Conservation (phyloP, 2,888 invertebrate genomes). For the Rhamnusium bicolor region DNA sequence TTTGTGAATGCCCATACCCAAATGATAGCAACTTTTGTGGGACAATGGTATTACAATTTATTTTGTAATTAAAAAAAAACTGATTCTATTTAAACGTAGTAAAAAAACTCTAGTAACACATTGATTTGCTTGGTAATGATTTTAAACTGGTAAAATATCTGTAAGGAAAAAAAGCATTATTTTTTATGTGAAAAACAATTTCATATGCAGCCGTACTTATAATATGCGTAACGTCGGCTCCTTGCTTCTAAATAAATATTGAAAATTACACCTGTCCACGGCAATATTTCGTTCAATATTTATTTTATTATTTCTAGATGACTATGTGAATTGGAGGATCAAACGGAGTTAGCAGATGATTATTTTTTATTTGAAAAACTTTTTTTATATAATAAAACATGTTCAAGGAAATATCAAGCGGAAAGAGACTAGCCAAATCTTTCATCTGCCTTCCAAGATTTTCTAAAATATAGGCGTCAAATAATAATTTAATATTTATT, state of each 20-base stretch:
- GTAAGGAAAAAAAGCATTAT: neutral
- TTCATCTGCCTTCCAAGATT: neutral
- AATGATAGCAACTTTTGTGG: too few species aligned
- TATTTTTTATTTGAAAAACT: constrained; percentile 3
- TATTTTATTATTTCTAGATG: constrained; percentile 21
- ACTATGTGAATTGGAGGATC: constrained; percentile 5
- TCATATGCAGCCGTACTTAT: constrained; percentile 6
- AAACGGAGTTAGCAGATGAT: constrained; percentile 17
- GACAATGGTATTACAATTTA: too few species aligned
- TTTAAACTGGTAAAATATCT: neutral
- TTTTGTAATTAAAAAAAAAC: too few species aligned
- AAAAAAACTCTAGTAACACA: neutral
- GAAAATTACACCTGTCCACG: constrained; percentile 27
- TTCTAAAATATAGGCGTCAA: neutral
- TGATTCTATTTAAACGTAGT: too few species aligned
- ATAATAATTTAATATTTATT: neutral
- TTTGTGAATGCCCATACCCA: too few species aligned
- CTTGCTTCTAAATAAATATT: constrained; percentile 22
- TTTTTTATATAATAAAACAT: constrained; percentile 1
- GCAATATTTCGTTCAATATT: constrained; percentile 14
- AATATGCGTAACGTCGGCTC: constrained; percentile 21
- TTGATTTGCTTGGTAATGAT: neutral
- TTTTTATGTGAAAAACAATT: constrained; percentile 26
- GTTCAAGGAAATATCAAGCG: neutral
- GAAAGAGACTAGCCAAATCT: neutral